Base-by-base conservation (phyloP, 2,113 vertebrate species). In the Silurus glanis region DNA sequence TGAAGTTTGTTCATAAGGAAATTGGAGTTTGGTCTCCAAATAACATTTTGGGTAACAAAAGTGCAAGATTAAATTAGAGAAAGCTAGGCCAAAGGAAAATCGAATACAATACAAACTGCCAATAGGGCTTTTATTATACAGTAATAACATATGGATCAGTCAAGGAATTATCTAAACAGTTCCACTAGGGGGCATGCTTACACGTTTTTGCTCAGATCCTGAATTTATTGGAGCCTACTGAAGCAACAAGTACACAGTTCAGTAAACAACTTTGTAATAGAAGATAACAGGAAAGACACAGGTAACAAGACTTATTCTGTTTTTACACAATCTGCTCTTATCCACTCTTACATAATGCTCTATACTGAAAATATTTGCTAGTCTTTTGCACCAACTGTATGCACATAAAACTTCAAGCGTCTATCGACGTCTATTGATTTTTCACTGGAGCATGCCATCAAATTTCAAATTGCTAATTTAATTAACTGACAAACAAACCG, bases 131-230 rank as follows among this genome's bases (percentile, higher is more conserved):
- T 53, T 53, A 64, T 62, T 62, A 14, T 21, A 49, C 55, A 4
- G 53, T 58, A 62, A 9, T 49, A 14, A 7, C 21, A 49, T 75
- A 51, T n/a, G 12, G 10, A 21, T n/a, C 72, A 14, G 58, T 62
- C 59, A n/a, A 66, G 5, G 62, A 49, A 47, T n/a, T 17, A 6
- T 58, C 9, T 67, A 28, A 19, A 58, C 12, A 66, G 1, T 13
- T 78, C 83, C 83, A 56, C 83, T 66, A 85, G 72, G 6, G 74
- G 74, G 59, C 72, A 19, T 21, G 25, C 59, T 55, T 78, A 4
- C 72, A 85, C 51, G 59, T 45, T 80, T 80, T 69, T 62, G 0
- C 7, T 51, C 23, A 76, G 49, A 28, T 66, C n/a, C 0, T 64
- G 59, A 61, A 78, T 25, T 64, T 55, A n/a, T 19, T 74, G 21